A percentile compares a stretch with the other conserved stretches of the same genome.
phyloP scores from a whole-genome alignment of 2,888 invertebrate genomes.

The Mythimna albipuncta region DNA sequence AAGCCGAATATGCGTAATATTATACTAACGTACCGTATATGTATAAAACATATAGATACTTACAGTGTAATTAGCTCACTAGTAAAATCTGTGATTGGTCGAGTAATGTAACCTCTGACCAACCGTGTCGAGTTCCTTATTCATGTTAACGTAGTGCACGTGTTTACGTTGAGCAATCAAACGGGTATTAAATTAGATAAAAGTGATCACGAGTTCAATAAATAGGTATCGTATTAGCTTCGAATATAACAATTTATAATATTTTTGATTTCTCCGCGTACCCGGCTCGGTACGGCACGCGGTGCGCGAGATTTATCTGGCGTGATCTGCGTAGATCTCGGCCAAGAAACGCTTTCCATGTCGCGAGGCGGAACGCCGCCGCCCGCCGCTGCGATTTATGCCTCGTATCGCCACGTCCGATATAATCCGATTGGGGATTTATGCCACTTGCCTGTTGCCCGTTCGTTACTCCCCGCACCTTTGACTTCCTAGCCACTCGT shows the following conservation, averaged over 20 bases:
- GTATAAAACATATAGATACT: conserved; percentile 12
- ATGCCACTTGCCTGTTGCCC: conserved; percentile 62
- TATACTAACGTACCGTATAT: background rate
- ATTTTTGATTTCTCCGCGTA: conserved; percentile 73
- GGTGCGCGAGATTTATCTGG: conserved; percentile 76
- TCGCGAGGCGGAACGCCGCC: conserved; percentile 80
- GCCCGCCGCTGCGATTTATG: conserved; percentile 76
- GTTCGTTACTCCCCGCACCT: conserved; percentile 62
- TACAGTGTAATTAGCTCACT: conserved; percentile 12
- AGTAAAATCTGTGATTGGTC: conserved; percentile 14
- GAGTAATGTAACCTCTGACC: conserved; percentile 13
- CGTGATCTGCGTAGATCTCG: conserved; percentile 78
- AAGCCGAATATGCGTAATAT: conserved; percentile 24
- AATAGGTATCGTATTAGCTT: background rate
- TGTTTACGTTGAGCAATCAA: background rate
- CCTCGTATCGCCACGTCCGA: conserved; percentile 70
- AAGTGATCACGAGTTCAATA: background rate
- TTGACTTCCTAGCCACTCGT: conserved; percentile 51
- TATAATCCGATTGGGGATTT: conserved; percentile 75
- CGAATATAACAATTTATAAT: conserved; percentile 50
- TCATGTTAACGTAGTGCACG: conserved; percentile 1
- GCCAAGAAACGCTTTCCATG: conserved; percentile 84
- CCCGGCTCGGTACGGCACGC: conserved; percentile 69
- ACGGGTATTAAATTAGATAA: conserved; percentile 4
- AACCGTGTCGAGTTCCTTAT: conserved; percentile 8